Base-by-base conservation (phyloP, 2,797 vertebrate species). In the Garrulus glandarius region DNA sequence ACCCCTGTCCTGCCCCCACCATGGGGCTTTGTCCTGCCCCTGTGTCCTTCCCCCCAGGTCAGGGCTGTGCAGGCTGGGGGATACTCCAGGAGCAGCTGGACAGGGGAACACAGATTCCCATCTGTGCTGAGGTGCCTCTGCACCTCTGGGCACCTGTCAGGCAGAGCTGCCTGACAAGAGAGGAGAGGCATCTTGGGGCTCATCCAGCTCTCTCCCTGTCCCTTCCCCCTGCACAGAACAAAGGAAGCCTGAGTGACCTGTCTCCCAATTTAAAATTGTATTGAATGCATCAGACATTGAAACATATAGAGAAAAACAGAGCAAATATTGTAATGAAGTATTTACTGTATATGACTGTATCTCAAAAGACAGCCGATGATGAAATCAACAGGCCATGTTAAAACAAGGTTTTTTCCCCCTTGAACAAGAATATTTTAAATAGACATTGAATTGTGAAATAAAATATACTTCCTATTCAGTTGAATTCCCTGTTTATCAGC, bases 401-500 rank as follows among this genome's bases (percentile, higher is more conserved):
- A 89, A 84, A 36, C 8, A 27, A 15, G 9, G 26, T 71, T 76
- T 34, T 11, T 1, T 0, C 2, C 5, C 6, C 13, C 37, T 70
- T 85, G 32, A 77, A 77, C 7, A 63, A 63, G 10, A 60, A 29
- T 81, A 56, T 77, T 93, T 92, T 77, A 83, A 92, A 53, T 46
- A 63, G 32, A 83, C 39, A 80, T 36, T 89, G 37, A 70, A 49
- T 49, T 80, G 36, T 83, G 46, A 89, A 91, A 85, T 60, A 8
- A 80, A 85, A 85, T 80, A 27, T 24, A 41, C 14, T 60, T 82
- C 27, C 24, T 80, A 19, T 80, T 57, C 32, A 68, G 15, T 36
- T 65, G 59, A 90, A 80, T 91, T 92, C 15, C 19, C 43, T 76
- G 24, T 74, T 94, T 94, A 81, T 95, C 57, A 93, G n/a, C 32